These are phyloP conservation scores for Eonycteris spelaea DNA, from an alignment of 2,113 vertebrate species.

Conservation along the genomic window DNA sequence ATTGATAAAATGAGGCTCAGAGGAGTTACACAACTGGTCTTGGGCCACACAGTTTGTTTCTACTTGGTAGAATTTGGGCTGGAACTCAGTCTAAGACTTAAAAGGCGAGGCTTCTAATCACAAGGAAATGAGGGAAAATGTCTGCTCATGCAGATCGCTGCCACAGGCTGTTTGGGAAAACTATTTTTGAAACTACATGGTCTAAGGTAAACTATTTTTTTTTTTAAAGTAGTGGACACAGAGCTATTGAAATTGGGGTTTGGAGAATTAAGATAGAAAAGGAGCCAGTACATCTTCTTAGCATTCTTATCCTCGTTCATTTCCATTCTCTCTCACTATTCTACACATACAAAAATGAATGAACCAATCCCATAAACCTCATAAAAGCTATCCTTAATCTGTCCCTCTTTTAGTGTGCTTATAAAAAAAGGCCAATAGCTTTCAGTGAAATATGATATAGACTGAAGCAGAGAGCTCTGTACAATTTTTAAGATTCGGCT, in stretches of 20 bases:
- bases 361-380: conserved; percentile 51
- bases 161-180: not conserved
- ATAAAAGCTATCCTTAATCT: conserved; percentile 66
- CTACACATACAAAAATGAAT: conserved; percentile 50
- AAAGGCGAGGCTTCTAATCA: not conserved
- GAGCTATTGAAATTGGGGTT: conserved; percentile 36
- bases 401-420: conserved; percentile 51
- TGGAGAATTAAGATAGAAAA: conserved; percentile 46
- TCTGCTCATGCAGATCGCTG: not conserved
- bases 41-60: not conserved
- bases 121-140: not conserved
- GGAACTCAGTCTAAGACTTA: not conserved
- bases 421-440: conserved; percentile 22
- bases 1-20: not conserved
- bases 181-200: not conserved
- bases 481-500: conserved; percentile 29
- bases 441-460: conserved; percentile 40
- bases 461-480: not conserved
- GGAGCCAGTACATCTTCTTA: conserved; percentile 53
- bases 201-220: not conserved
- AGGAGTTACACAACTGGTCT: not conserved
- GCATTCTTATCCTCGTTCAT: conserved; percentile 4
- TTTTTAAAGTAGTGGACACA: not conserved
- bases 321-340: conserved; percentile 2
- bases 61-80: not conserved